These are phyloP conservation scores for Glomeris maerens DNA, from an alignment of 1,140 invertebrate species.

Conservation along the genomic window DNA sequence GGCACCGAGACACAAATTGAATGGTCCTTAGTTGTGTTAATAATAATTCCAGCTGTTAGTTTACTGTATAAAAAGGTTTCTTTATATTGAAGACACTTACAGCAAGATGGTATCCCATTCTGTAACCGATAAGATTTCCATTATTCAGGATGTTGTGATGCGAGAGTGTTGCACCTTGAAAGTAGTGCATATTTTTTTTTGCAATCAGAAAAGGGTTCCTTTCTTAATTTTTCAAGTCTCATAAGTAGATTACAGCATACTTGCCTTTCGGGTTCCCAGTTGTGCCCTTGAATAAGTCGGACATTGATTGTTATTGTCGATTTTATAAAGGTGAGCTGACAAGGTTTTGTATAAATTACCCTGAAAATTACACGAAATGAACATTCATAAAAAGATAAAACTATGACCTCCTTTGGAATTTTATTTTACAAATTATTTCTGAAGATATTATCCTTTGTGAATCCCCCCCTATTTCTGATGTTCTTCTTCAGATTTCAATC, in stretches of 20 bases:
- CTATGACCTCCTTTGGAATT: too few species aligned
- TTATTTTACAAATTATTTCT: too few species aligned
- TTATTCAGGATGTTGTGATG: constrained; percentile 82
- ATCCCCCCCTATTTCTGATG: too few species aligned
- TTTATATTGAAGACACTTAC: constrained; percentile 20
- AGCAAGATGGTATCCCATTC: constrained; percentile 40
- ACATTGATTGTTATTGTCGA: too few species aligned
- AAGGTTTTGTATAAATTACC: too few species aligned
- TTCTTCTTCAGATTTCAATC: too few species aligned
- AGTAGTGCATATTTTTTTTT: not conserved
- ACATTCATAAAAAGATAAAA: too few species aligned
- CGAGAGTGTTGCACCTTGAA: constrained; percentile 62
- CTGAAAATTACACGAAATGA: too few species aligned
- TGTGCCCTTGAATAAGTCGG: constrained; percentile 50
- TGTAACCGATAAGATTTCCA: constrained; percentile 45
- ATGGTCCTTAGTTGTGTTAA: constrained; percentile 14
- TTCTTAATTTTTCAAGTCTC: too few species aligned
- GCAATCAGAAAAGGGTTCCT: not conserved
- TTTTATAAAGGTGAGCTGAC: not conserved
- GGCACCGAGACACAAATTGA: constrained; percentile 65
- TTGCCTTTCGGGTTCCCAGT: constrained; percentile 80
- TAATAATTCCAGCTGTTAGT: not conserved
- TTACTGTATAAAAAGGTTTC: not conserved
- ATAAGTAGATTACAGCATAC: not conserved
- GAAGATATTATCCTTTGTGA: too few species aligned